These are phyloP conservation scores for Homalodisca vitripennis DNA, from an alignment of 1,140 invertebrate species.

Conservation along the genomic window DNA sequence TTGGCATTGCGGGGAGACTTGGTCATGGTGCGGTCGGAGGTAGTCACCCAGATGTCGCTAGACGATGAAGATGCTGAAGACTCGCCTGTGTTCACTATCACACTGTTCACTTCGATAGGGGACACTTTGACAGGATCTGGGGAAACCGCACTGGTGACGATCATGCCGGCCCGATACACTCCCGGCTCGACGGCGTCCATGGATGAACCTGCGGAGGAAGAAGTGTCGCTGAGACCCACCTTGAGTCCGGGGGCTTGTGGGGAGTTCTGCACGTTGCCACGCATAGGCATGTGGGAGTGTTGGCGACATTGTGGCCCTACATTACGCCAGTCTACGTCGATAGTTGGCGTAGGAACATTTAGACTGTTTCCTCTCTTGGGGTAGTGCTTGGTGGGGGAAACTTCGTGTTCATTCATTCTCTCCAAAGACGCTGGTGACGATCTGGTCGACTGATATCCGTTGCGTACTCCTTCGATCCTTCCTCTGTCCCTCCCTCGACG, in stretches of 20 bases:
- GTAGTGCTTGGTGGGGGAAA: conserved; percentile 29
- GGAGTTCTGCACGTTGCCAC: background rate
- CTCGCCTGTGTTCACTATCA: conserved; percentile 44
- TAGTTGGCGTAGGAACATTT: conserved; percentile 33
- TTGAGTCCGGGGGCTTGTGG: conserved; percentile 11
- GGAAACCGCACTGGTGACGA: conserved; percentile 31
- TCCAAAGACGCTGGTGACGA: conserved; percentile 46
- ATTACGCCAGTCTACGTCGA: conserved; percentile 31
- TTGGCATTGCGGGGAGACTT: conserved; percentile 34
- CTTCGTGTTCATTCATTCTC: conserved; percentile 39
- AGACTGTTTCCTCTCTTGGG: conserved; percentile 34
- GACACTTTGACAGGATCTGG: conserved; percentile 47
- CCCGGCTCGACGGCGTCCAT: conserved; percentile 23
- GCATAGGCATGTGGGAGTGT: conserved; percentile 23
- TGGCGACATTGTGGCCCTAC: conserved; percentile 23
- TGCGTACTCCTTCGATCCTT: background rate
- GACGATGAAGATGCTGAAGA: conserved; percentile 54
- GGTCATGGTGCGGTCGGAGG: conserved; percentile 53
- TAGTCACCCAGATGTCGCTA: conserved; percentile 56
- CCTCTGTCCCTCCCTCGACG: too few relatives aligned
- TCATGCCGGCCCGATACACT: conserved; percentile 22
- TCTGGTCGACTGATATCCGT: conserved; percentile 29
- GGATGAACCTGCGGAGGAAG: conserved; percentile 23
- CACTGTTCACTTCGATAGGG: conserved; percentile 47
- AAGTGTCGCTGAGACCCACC: conserved; percentile 28